Evolutionary conservation across 2,797 vertebrate genomes (phyloP).

Genomic region (Danio kyathit): DNA sequence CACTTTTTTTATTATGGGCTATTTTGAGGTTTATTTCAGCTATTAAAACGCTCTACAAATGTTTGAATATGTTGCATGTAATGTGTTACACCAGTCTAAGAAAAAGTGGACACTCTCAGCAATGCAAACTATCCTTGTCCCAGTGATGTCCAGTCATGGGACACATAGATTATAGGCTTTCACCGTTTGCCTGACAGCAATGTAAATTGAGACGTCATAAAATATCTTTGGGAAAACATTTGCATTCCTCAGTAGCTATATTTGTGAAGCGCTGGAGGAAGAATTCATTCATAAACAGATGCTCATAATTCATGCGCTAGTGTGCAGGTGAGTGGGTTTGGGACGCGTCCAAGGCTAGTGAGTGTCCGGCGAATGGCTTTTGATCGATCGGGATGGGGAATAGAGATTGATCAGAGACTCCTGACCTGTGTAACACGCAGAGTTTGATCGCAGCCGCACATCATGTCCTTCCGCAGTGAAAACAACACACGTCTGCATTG

Average conservation of each 20-base stretch:
- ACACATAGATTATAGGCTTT: constrained; percentile 68
- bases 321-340: constrained; percentile 27
- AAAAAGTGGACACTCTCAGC: neutral
- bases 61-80: neutral
- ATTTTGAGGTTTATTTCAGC: neutral
- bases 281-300: constrained; percentile 12
- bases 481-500: constrained; percentile 56
- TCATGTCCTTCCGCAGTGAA: constrained; percentile 50
- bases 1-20: neutral
- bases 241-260: constrained; percentile 38
- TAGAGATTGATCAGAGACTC: constrained; percentile 92
- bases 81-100: neutral
- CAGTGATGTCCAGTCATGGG: constrained; percentile 21
- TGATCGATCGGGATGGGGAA: constrained; percentile 86
- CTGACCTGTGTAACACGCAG: constrained; percentile 81
- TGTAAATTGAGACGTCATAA: constrained; percentile 62
- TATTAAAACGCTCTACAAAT: neutral
- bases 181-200: constrained; percentile 70
- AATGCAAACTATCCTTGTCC: constrained; percentile 22
- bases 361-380: constrained; percentile 27
- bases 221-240: constrained; percentile 40
- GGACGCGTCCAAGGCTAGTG: constrained; percentile 27
- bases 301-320: constrained; percentile 42
- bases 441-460: constrained; percentile 73
- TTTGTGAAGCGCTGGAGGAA: constrained; percentile 1